Percentiles rank a stretch among this genome's conserved stretches.
Evolutionary conservation across 1,140 invertebrate genomes (phyloP).

Genomic region (Calosoma granatense): DNA sequence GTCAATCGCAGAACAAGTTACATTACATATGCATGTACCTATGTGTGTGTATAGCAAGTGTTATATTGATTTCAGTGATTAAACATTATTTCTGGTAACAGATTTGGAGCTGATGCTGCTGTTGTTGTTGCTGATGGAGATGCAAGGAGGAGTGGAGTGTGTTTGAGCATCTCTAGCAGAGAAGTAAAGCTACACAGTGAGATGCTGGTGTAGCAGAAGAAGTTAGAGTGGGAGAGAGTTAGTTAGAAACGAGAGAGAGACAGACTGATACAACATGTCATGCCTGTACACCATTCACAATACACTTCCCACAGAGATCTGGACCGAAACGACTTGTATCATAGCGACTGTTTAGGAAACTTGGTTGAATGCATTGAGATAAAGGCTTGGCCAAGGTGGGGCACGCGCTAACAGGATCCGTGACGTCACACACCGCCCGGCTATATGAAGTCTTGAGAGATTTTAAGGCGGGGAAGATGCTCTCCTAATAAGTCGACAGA

Average conservation of each 20-base stretch:
- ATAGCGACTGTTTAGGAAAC: constrained; percentile 26
- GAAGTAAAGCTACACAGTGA: background rate
- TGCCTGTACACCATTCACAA: constrained; percentile 21
- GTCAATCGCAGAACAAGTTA: too few species aligned
- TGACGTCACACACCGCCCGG: constrained; percentile 23
- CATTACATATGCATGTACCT: too few species aligned
- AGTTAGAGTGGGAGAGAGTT: background rate
- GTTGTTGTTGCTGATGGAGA: too few species aligned
- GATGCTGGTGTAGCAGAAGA: background rate
- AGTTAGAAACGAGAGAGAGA: background rate
- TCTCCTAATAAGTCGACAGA: constrained; percentile 21
- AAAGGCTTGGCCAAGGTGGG: constrained; percentile 27
- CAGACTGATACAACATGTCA: background rate
- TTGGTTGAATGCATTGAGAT: constrained; percentile 21
- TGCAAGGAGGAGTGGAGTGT: too few species aligned
- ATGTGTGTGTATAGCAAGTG: too few species aligned
- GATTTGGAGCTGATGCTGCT: too few species aligned
- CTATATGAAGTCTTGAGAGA: constrained; percentile 1
- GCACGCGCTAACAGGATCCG: constrained; percentile 24
- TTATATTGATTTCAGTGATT: too few species aligned
- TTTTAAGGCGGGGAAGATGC: constrained; percentile 17
- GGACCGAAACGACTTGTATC: constrained; percentile 23
- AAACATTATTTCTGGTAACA: too few species aligned
- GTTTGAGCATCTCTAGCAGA: too few species aligned
- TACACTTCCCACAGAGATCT: constrained; percentile 21